A percentile compares a stretch with the other conserved stretches of the same genome.
phyloP scores from a whole-genome alignment of 2,113 vertebrate species.

The Strix aluco region DNA sequence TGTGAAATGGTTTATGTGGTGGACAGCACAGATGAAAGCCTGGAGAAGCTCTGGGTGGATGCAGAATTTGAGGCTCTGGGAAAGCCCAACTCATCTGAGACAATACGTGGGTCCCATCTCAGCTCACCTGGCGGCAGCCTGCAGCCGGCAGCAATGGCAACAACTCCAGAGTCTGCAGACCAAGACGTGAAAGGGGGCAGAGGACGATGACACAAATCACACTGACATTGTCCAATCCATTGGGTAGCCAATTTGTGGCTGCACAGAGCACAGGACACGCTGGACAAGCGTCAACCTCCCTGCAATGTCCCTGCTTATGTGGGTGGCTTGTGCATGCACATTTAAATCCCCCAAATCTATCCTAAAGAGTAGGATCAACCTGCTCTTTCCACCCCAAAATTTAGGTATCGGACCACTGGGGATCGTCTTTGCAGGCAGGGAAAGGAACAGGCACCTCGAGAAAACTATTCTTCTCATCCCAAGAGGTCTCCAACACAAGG shows the following conservation, averaged over 20 bases:
- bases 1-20: too few species aligned
- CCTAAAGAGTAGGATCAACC: neutral
- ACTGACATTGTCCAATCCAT: fast-evolving
- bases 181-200: neutral
- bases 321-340: neutral
- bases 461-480: neutral
- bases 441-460: neutral
- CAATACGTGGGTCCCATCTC: too few species aligned
- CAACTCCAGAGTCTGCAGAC: neutral
- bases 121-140: too few species aligned
- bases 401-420: too few species aligned
- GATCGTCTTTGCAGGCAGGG: neutral
- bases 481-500: neutral
- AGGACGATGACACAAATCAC: neutral
- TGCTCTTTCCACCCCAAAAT: neutral
- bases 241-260: neutral
- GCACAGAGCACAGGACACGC: neutral
- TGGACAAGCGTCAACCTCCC: neutral
- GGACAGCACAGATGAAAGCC: too few species aligned
- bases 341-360: neutral
- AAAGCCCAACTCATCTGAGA: too few species aligned
- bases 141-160: neutral
- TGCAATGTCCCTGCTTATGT: neutral
- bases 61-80: too few species aligned
- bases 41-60: too few species aligned